phyloP scores from a whole-genome alignment of 2,113 vertebrate species.

The Caracal caracal region DNA sequence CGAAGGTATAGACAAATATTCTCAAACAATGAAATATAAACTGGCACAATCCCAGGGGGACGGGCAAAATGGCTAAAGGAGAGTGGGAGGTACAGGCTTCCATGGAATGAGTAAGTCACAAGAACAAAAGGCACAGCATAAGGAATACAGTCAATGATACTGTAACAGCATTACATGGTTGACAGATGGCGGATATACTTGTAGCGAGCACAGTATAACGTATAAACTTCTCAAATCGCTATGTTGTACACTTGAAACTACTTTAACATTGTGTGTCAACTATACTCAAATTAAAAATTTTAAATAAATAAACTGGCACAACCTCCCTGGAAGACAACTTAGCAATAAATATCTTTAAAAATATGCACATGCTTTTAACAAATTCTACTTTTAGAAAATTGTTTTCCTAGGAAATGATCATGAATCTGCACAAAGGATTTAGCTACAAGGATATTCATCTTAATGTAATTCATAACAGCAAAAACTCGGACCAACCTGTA shows the following conservation, averaged over 20 bases:
- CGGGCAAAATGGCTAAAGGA: not conserved
- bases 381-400: not conserved
- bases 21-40: not conserved
- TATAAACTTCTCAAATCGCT: not conserved
- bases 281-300: not conserved
- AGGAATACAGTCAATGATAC: not conserved
- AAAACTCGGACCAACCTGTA: not conserved
- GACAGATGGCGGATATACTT: not conserved
- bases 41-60: not conserved
- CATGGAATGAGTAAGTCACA: not conserved
- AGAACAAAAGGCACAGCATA: not conserved
- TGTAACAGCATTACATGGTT: not conserved
- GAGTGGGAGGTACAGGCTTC: not conserved
- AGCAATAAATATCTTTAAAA: conserved; percentile 23
- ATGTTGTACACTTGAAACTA: not conserved
- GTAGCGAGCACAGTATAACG: not conserved
- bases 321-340: not conserved
- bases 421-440: not conserved
- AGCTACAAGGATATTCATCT: not conserved
- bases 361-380: not conserved
- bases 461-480: not conserved
- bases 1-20: not conserved
- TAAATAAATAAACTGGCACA: not conserved
- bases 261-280: not conserved
- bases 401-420: not conserved